Evolutionary conservation across 2,888 invertebrate genomes (phyloP).

Genomic region (Melinaea marsaeus): DNA sequence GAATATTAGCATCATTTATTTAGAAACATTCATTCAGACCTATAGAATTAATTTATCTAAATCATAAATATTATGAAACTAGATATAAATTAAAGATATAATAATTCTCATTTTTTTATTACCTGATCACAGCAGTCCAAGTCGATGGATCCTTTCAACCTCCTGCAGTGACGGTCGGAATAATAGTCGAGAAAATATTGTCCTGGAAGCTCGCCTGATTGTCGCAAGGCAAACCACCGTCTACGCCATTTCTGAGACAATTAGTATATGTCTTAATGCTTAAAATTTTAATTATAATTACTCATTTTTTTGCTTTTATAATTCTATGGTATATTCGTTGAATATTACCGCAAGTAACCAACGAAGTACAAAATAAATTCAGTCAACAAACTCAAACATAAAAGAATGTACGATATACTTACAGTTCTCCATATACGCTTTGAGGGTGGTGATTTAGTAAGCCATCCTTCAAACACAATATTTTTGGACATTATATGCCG

Average conservation of each 20-base stretch:
- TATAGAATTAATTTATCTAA: neutral
- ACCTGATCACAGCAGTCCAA: conserved; percentile 98
- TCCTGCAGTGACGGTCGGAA: conserved; percentile 90
- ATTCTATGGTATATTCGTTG: conserved; percentile 27
- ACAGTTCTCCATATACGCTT: conserved; percentile 96
- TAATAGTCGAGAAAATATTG: conserved; percentile 97
- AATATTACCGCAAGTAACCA: conserved; percentile 20
- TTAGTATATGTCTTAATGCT: conserved; percentile 1
- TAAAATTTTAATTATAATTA: neutral
- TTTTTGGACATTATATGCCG: conserved; percentile 74
- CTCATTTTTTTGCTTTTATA: conserved; percentile 19
- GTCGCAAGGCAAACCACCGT: conserved; percentile 95
- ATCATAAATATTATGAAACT: conserved; percentile 9
- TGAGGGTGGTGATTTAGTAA: conserved; percentile 96
- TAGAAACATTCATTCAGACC: neutral
- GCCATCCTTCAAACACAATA: conserved; percentile 94
- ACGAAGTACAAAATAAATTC: conserved; percentile 32
- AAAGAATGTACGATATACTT: conserved; percentile 68
- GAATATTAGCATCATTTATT: neutral
- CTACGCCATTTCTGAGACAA: conserved; percentile 91
- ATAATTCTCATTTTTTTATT: conserved; percentile 32
- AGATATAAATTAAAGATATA: too few relatives aligned
- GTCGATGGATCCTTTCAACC: conserved; percentile 93
- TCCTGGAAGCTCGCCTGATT: conserved; percentile 94
- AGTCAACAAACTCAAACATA: conserved; percentile 53